Base-by-base conservation (phyloP, 1,140 invertebrate species). In the Teleogryllus occipitalis region DNA sequence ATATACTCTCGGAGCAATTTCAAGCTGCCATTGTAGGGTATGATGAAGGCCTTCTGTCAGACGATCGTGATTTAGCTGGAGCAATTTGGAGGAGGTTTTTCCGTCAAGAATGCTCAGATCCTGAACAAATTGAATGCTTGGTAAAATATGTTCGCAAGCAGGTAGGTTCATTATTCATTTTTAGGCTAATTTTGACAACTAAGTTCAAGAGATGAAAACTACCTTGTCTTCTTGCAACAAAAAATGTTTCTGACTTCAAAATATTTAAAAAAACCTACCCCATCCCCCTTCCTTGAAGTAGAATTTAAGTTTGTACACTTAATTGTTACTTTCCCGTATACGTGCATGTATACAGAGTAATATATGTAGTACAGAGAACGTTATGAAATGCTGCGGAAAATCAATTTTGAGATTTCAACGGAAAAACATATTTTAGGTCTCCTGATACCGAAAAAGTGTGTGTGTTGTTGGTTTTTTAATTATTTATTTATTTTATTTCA, bases 21-120 rank as follows among this genome's bases (percentile, higher is more conserved):
- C 92, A 95, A 86, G 94, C 93, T n/a, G 90, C 93, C 74, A 83
- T 97, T 39, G 89, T 96, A 81, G 89, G 89, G n/a, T 96, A 96
- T 83, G 95, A 97, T 85, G 95, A 97, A 88, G 95, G 94, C 27
- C 83, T 96, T 18, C 86, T 90, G 82, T 89, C 89, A 74, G 90
- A 93, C 84, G 94, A 96, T 84, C 89, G 86, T 80, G 86, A 92
- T 10, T 86, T 97, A 80, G 95, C 95, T 27, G 90, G 89, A 48
- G 94, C 94, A 14, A 80, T 97, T n/a, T 97, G 95, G 95, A 89
- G 93, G 82, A 89, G 93, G 80, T 90, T 97, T 82, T 94, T 95
- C 82, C 86, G 88, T 80, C 87, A 88, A 80, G 85, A 90, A 79
- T 88, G 88, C 81, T 88, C 91, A 75, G 86, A 91, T 82, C 90